Base-by-base conservation (phyloP, 2,113 vertebrate genomes). In the Hippoglossus stenolepis region DNA sequence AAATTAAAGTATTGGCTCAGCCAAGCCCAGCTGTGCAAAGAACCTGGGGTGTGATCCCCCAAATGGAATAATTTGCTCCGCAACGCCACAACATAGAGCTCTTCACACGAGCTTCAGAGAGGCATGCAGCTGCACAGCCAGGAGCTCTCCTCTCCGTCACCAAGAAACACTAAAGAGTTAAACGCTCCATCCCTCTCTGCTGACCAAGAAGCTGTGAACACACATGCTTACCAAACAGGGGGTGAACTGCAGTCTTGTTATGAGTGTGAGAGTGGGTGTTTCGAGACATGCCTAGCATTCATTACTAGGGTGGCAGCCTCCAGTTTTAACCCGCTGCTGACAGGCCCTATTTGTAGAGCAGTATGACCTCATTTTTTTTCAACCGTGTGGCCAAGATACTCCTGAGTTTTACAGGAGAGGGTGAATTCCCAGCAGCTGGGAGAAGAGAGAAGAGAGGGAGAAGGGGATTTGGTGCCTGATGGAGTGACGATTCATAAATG, bases 251-350 rank as follows among this genome's bases (percentile, higher is more conserved):
- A 10, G 59, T 45, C 38, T 56, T 12, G 21, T 62, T 47, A 56
- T 23, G 35, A 69, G 31, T 47, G 23, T 57, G 14, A 49, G 31
- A 31, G 31, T 31, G 31, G 31, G 59, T 59, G 71, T 43, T 45
- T 49, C 54, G 13, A 65, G 58, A 63, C 61, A 57, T 72, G 73
- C 73, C 21, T 7, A 5, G 62, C 15, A 82, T 76, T 71, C 62
- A 76, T 61, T 69, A 66, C 15, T 17, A 56, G 47, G 24, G 24
- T 61, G 60, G 17, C 62, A 71, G 73, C 62, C 43, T 82, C 62
- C 67, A 67, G 47, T 77, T 77, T 73, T 76, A 77, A 77, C 58
- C 79, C 73, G 1, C 2, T 51, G 58, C 63, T 73, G 68, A 73
- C 69, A 64, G 26, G 13, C 59, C 40, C 58, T 73, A 73, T 82